Conservation (phyloP, 2,113 vertebrate genomes). For the Salvelinus alpinus region DNA sequence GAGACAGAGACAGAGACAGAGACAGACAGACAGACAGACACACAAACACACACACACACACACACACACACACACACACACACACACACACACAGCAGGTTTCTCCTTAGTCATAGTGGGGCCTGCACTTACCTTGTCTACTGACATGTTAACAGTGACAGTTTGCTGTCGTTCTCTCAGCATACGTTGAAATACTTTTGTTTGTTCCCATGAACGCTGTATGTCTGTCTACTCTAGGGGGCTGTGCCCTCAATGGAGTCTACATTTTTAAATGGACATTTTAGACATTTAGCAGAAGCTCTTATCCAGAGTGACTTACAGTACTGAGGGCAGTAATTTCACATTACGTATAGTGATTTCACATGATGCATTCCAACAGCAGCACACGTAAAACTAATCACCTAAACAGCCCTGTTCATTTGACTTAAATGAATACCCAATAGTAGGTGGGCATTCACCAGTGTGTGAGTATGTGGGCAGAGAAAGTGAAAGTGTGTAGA, state of each 20-base stretch:
- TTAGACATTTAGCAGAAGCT: too few species aligned
- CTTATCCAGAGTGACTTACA: too few species aligned
- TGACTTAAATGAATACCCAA: conserved; percentile 25
- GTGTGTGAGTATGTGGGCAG: conserved; percentile 36
- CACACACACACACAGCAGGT: conserved; percentile 39
- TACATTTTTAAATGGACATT: too few species aligned
- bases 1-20: too few species aligned
- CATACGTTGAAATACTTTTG: conserved; percentile 27
- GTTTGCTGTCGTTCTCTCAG: conserved; percentile 58
- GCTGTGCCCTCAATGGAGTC: neutral
- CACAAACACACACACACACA: too few species aligned
- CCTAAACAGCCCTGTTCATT: too few species aligned
- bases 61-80: too few species aligned
- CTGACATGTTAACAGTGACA: conserved; percentile 57
- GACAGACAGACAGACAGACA: too few species aligned
- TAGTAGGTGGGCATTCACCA: conserved; percentile 31
- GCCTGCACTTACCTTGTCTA: conserved; percentile 68
- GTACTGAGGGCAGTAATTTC: too few species aligned
- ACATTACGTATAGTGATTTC: too few species aligned
- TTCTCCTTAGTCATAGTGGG: conserved; percentile 43
- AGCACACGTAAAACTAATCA: too few species aligned
- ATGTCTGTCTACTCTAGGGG: neutral
- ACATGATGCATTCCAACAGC: too few species aligned
- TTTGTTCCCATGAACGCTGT: neutral
- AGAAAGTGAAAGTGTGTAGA: conserved; percentile 7